These are phyloP conservation scores for Rhizomys pruinosus DNA, from an alignment of 2,113 vertebrate genomes.

Conservation along the genomic window DNA sequence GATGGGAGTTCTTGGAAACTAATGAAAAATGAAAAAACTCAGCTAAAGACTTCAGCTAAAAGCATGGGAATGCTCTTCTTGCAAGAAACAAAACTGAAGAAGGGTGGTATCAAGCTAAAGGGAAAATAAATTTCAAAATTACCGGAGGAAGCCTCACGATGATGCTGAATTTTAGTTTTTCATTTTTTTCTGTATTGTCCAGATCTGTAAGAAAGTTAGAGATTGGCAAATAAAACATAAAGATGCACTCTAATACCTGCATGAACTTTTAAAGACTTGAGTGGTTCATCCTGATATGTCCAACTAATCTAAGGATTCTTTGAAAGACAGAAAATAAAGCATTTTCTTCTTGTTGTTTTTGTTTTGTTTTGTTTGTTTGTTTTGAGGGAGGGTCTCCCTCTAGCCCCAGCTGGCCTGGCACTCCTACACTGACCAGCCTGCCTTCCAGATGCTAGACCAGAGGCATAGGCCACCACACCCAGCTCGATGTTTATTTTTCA, in stretches of 20 bases:
- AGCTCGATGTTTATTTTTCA: background rate
- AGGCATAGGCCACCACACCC: too few species aligned
- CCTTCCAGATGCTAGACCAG: too few species aligned
- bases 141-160: slow-evolving; percentile 95
- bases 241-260: background rate
- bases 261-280: background rate
- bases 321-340: background rate
- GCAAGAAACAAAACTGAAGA: background rate
- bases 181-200: slow-evolving; percentile 92
- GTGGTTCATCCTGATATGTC: background rate
- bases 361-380: too few species aligned
- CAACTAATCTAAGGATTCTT: background rate
- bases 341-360: too few species aligned
- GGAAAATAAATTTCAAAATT: slow-evolving; percentile 59
- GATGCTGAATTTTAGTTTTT: slow-evolving; percentile 94
- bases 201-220: slow-evolving; percentile 87
- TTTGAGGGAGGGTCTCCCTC: too few species aligned
- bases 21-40: slow-evolving; percentile 27
- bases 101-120: slow-evolving; percentile 26
- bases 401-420: too few species aligned
- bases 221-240: slow-evolving; percentile 5
- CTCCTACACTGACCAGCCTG: too few species aligned
- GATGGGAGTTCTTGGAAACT: slow-evolving; percentile 50
- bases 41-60: background rate
- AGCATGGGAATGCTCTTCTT: slow-evolving; percentile 5